Base-by-base conservation (phyloP, 2,888 invertebrate genomes). In the Anthrax anthrax region DNA sequence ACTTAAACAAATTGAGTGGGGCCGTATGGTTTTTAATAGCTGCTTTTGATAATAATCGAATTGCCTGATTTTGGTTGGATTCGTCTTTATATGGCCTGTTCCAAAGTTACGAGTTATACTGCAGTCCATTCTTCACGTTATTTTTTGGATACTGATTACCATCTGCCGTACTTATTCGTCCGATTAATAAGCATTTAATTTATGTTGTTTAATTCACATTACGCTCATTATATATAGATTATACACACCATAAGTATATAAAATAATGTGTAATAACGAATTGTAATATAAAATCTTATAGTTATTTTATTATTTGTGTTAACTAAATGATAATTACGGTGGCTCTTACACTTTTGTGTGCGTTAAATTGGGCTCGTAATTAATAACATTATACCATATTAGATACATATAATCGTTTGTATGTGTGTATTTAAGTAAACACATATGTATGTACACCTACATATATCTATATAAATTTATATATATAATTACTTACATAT, bases 341-440 rank as follows among this genome's bases (percentile, higher is more conserved):
- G 29, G 36, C 23, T 39, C 37, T 44, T 43, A 43, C 39, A 41
- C 48, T 50, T 50, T 53, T 56, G 52, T 56, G 51, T 51, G 51
- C 48, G 55, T 56, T 56, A 55, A 56, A 56, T 56, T 56, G 55
- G 54, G 54, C 54, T 53, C 53, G 49, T 56, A 56, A 56, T 56
- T 56, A 56, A 56, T 53, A 49, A 46, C 51, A 54, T 56, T 56
- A 55, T 12, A 12, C 4, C 8, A 12, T 32, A 32, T 32, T 18
- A 8, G 16, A 37, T 32, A 12, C 13, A 23, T 23, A 23, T n/a
- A n/a, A n/a, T n/a, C n/a, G n/a, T n/a, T n/a, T n/a, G n/a, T n/a
- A n/a, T n/a, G n/a, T n/a, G n/a, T n/a, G n/a, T n/a, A n/a, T n/a
- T n/a, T n/a, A n/a, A n/a, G n/a, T n/a, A n/a, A n/a, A n/a, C n/a